Conservation (phyloP, 2,888 invertebrate genomes). For the Asteroscopus sphinx region DNA sequence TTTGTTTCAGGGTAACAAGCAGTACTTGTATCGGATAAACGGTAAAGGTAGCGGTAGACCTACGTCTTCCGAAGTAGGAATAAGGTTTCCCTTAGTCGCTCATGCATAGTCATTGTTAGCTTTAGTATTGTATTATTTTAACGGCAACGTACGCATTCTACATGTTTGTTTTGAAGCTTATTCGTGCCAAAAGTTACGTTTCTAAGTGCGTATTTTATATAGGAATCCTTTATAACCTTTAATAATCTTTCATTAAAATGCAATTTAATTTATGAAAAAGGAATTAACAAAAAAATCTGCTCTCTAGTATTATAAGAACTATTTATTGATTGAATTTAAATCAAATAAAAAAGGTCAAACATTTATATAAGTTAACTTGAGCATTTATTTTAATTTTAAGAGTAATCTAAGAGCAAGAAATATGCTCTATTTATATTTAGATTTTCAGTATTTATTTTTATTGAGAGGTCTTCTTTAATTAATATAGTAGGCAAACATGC, state of each 20-base stretch:
- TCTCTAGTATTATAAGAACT: constrained; percentile 79
- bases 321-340: constrained; percentile 71
- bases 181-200: constrained; percentile 66
- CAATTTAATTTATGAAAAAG: constrained; percentile 55
- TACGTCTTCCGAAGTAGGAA: constrained; percentile 63
- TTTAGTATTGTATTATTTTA: constrained; percentile 73
- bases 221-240: constrained; percentile 35
- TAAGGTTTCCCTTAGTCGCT: constrained; percentile 71
- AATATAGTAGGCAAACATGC: constrained; percentile 21
- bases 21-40: constrained; percentile 64
- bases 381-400: constrained; percentile 62
- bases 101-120: constrained; percentile 82
- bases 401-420: constrained; percentile 33
- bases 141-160: constrained; percentile 56
- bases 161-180: constrained; percentile 66
- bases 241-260: constrained; percentile 31
- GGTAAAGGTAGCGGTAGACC: constrained; percentile 64
- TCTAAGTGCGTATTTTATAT: constrained; percentile 57
- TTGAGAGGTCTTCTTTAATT: constrained; percentile 53
- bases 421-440: constrained; percentile 33
- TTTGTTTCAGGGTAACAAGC: constrained; percentile 77
- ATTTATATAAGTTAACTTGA: constrained; percentile 44
- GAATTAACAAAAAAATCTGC: constrained; percentile 61
- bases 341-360: constrained; percentile 24
- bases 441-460: constrained; percentile 55